Evolutionary conservation across 2,797 vertebrate species (phyloP).

Genomic region (Astyanax mexicanus): DNA sequence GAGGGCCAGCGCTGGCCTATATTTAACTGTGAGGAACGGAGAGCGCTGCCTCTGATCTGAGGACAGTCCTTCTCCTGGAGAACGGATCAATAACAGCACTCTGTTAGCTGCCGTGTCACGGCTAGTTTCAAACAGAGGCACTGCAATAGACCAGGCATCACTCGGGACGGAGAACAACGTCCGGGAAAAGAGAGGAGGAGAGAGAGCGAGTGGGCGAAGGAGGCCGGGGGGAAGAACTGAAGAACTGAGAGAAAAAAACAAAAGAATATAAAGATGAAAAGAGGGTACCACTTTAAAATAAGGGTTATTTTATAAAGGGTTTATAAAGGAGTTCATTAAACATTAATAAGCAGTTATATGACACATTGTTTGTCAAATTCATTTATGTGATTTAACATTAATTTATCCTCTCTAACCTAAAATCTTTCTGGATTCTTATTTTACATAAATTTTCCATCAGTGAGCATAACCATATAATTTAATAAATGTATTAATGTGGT

Average conservation of each 20-base stretch:
- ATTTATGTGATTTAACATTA: no score
- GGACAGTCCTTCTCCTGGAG: conserved; percentile 43
- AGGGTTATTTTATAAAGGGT: no score
- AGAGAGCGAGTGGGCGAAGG: background rate
- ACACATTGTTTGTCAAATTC: no score
- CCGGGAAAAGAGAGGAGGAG: background rate
- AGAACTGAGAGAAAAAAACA: background rate
- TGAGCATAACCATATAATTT: no score
- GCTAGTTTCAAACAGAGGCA: conserved; percentile 33
- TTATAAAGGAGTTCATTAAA: no score
- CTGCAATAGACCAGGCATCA: conserved; percentile 23
- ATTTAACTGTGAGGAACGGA: conserved; percentile 46
- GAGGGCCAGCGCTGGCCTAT: conserved; percentile 32
- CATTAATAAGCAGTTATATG: no score
- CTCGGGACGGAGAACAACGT: conserved; percentile 7
- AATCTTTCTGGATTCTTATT: no score
- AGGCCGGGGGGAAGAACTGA: background rate
- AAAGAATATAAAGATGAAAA: background rate
- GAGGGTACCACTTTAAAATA: no score
- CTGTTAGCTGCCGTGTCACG: conserved; percentile 37
- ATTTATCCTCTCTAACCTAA: no score
- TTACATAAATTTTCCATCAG: no score
- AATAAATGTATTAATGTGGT: no score
- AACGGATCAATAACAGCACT: conserved; percentile 46
- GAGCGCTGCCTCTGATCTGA: conserved; percentile 39